Percentiles rank a stretch among this genome's conserved stretches.
These are phyloP conservation scores for Smithornis capensis DNA, from an alignment of 2,113 vertebrate species.

Conservation along the genomic window DNA sequence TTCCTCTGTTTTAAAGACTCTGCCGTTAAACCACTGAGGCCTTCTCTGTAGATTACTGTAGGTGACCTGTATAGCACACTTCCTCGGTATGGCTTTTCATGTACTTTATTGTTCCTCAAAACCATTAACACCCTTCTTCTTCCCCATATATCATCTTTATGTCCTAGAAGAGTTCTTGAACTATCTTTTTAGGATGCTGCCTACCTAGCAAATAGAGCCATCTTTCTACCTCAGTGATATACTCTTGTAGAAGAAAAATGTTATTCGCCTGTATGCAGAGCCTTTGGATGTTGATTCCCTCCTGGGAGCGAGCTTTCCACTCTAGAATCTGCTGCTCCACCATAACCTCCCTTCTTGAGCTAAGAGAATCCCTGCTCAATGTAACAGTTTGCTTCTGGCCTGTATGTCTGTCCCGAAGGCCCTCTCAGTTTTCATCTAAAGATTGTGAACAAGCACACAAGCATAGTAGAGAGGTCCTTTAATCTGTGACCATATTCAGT, in stretches of 20 bases:
- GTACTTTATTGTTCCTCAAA: not conserved
- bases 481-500: not conserved
- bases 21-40: not conserved
- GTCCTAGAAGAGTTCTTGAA: not conserved
- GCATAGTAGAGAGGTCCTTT: not conserved
- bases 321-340: not conserved
- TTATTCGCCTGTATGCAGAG: not conserved
- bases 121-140: not conserved
- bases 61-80: not conserved
- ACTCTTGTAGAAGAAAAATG: not conserved
- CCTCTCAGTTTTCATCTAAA: not conserved
- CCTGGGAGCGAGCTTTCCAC: fast-evolving
- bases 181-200: not conserved
- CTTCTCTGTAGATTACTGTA: not conserved
- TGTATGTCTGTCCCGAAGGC: not conserved
- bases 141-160: fast-evolving
- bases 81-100: not conserved
- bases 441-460: not conserved
- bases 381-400: not conserved
- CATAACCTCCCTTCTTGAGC: not conserved
- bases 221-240: not conserved
- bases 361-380: not conserved
- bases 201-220: not conserved
- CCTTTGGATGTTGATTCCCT: not conserved
- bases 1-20: not conserved